Percentiles rank a stretch among this genome's conserved stretches.
These are phyloP conservation scores for Tarsius wallacei DNA, from an alignment of 2,797 vertebrate genomes.

Conservation along the genomic window DNA sequence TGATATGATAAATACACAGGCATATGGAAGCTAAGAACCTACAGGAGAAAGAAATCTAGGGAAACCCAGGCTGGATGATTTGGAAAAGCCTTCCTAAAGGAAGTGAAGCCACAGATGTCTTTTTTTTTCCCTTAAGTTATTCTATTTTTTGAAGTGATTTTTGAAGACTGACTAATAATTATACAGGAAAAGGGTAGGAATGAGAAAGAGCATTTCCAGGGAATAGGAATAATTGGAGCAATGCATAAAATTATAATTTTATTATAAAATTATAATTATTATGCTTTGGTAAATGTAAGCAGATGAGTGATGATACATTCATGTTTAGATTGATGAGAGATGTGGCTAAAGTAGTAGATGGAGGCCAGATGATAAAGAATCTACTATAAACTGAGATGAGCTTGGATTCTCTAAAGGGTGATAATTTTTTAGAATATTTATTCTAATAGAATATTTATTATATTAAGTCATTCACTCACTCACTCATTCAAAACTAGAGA, in stretches of 20 bases:
- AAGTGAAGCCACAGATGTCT: background rate
- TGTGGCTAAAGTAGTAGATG: background rate
- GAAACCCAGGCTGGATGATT: background rate
- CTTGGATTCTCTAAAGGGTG: background rate
- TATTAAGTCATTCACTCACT: too few species aligned
- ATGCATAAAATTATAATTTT: background rate
- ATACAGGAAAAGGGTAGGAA: background rate
- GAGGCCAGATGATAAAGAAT: background rate
- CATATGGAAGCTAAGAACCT: background rate
- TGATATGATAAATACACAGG: background rate
- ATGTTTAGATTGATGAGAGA: background rate
- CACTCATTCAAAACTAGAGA: background rate
- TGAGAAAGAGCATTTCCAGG: background rate
- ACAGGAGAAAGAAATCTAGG: background rate
- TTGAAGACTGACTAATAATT: conserved; percentile 2
- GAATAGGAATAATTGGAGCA: background rate
- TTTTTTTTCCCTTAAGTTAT: background rate
- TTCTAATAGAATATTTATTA: background rate
- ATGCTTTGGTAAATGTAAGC: background rate
- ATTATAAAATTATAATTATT: too few species aligned
- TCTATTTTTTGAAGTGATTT: background rate
- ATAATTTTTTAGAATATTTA: background rate
- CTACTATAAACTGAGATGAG: background rate
- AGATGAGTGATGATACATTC: background rate
- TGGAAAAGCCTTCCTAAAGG: background rate